Base-by-base conservation (phyloP, 2,888 invertebrate genomes). In the Phytoseiulus persimilis region DNA sequence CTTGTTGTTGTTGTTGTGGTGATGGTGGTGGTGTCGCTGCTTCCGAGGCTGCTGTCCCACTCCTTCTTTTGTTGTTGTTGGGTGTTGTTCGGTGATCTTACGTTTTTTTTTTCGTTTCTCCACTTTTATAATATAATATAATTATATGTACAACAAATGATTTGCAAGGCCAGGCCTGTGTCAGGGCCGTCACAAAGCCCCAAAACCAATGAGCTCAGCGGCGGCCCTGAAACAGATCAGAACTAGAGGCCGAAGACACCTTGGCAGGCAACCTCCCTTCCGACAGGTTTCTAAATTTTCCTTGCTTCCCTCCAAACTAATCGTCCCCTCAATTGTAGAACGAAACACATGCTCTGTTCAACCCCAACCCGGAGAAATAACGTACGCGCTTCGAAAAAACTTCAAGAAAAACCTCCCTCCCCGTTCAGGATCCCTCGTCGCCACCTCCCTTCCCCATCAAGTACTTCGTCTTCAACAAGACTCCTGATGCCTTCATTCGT, bases 381-480 rank as follows among this genome's bases (percentile, higher is more conserved):
- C 46, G 46, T 46, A 46, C 14, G 46, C 46, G 46, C 46, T 46
- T 46, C 46, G 14, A n/a, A n/a, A n/a, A n/a, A n/a, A n/a, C n/a
- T n/a, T n/a, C n/a, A n/a, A 65, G 28, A 65, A 65, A 1, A 11
- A 3, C 65, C 65, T 65, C 65, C 65, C 65, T 18, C 18, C 65
- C 65, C 65, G 1, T 28, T 23, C 65, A 6, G 5, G 9, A 23
- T 23, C 18, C 65, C 14, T 65, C 65, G 65, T 65, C 14, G 5
- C 28, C 39, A 39, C 39, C 39, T 28, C 65, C 65, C 14, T 14
- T 11, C 65, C 65, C 65, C 9, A 65, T 65, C 65, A 65, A 65
- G 65, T 65, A 65, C 65, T 65, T 65, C 65, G 65, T 65, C 65
- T 65, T 65, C 65, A 65, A 65, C 65, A 65, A 65, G 65, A 65